Conservation (phyloP, 2,113 vertebrate species). For the Nerophis ophidion region DNA sequence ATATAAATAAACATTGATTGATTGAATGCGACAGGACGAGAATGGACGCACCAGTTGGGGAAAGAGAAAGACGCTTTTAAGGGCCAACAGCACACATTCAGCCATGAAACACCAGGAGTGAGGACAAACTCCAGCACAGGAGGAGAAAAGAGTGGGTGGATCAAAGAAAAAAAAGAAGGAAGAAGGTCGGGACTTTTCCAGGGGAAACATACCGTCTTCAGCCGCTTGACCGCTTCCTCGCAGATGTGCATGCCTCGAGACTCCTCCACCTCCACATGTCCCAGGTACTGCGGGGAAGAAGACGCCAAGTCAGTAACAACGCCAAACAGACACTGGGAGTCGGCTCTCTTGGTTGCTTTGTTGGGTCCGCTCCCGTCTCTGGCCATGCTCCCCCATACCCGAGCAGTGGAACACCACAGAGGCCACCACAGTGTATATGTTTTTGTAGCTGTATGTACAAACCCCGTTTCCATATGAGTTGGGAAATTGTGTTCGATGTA, state of each 20-base stretch:
- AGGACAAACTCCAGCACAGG: slow-evolving; percentile 1
- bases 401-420: too few relatives aligned
- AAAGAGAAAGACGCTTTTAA: slow-evolving; percentile 3
- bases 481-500: too few relatives aligned
- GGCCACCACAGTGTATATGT: too few relatives aligned
- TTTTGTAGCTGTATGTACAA: too few relatives aligned
- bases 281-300: slow-evolving; percentile 80
- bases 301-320: slow-evolving; percentile 12
- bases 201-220: slow-evolving; percentile 89
- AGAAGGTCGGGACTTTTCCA: too few relatives aligned
- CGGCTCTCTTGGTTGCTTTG: too few relatives aligned
- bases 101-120: slow-evolving; percentile 1
- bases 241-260: slow-evolving; percentile 99
- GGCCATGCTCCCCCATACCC: too few relatives aligned
- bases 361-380: too few relatives aligned
- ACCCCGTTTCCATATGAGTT: too few relatives aligned
- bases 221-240: slow-evolving; percentile 95
- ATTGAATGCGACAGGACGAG: slow-evolving; percentile 20
- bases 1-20: too few relatives aligned
- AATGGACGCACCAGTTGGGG: not conserved
- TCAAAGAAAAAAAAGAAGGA: slow-evolving; percentile 6
- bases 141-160: slow-evolving; percentile 7
- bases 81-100: slow-evolving; percentile 19
- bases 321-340: slow-evolving; percentile 5
- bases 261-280: slow-evolving; percentile 97